Percentiles rank a stretch among this genome's conserved stretches.
Evolutionary conservation across 1,140 invertebrate genomes (phyloP).

Genomic region (Drosophila biarmipes): DNA sequence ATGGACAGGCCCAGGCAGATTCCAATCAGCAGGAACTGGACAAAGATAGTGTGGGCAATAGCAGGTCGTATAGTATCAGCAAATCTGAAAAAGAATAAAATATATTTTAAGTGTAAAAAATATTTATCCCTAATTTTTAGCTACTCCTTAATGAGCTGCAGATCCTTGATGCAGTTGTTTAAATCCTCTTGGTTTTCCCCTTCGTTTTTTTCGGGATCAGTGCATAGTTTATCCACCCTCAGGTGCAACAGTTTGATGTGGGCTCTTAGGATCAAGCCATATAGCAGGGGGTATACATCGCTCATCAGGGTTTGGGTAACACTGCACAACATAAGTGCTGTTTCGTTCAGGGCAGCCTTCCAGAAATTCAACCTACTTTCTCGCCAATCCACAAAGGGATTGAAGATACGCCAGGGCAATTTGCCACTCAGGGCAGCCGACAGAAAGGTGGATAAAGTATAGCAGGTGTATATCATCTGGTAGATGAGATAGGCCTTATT

Average conservation of each 20-base stretch:
- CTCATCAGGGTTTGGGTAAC: conserved; percentile 15
- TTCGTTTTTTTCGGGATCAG: conserved; percentile 16
- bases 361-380: conserved; percentile 14
- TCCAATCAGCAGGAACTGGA: conserved; percentile 54
- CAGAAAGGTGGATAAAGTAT: conserved; percentile 11
- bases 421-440: conserved; percentile 3
- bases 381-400: conserved; percentile 42
- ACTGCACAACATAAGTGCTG: conserved; percentile 1
- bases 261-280: conserved; percentile 14
- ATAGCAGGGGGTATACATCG: conserved; percentile 38
- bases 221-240: conserved; percentile 36
- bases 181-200: conserved; percentile 30
- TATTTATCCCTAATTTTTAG: background rate
- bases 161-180: conserved; percentile 45
- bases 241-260: conserved; percentile 35
- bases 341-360: conserved; percentile 16
- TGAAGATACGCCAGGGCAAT: conserved; percentile 47
- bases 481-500: conserved; percentile 39
- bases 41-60: conserved; percentile 25
- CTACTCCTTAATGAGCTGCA: conserved; percentile 48
- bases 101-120: background rate
- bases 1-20: conserved; percentile 36
- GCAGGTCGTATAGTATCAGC: conserved; percentile 25
- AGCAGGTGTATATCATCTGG: conserved; percentile 15
- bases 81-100: conserved; percentile 7